Base-by-base conservation (phyloP, 2,888 invertebrate species). In the Lasioglossum oenotherae region DNA sequence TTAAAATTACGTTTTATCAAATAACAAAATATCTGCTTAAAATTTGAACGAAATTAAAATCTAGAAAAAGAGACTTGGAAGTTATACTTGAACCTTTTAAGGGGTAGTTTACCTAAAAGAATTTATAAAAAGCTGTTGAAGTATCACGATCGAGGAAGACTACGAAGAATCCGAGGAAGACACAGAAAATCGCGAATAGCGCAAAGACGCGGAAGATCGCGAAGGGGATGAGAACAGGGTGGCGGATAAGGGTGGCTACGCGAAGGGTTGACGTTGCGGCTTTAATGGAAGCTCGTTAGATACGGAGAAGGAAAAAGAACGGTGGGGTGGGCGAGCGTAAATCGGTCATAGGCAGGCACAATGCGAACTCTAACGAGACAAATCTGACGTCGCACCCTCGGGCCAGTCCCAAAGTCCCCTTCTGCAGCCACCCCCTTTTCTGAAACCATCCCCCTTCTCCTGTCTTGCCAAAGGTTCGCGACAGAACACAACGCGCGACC, bases 301-400 rank as follows among this genome's bases (percentile, higher is more conserved):
- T 87, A 82, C 74, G 67, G 44, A 82, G 80, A 82, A 74, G 76
- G 71, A 81, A 78, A 80, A 74, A 74, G 82, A 64, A 44, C 83
- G 80, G 82, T 86, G 90, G 88, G 91, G 90, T 89, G 91, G 90
- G 90, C 88, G 91, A 92, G 87, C 88, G 90, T 90, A 92, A 93
- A 93, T 93, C 93, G 92, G 92, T 92, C 90, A 86, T 91, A 91
- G 90, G 92, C 91, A 92, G 93, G 79, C 91, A 94, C 94, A 94
- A 95, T 94, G 93, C 93, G 91, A 94, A 93, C 94, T 94, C 93
- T 95, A 95, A 95, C 94, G 95, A 95, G 95, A 95, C 94, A 94
- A 94, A 95, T 95, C 94, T 93, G 94, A 94, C 93, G 93, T 93
- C 93, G 92, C 92, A 92, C 92, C 91, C 92, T 91, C 91, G 85